Evolutionary conservation across 2,113 vertebrate species (phyloP).

Genomic region (Vulpes lagopus): DNA sequence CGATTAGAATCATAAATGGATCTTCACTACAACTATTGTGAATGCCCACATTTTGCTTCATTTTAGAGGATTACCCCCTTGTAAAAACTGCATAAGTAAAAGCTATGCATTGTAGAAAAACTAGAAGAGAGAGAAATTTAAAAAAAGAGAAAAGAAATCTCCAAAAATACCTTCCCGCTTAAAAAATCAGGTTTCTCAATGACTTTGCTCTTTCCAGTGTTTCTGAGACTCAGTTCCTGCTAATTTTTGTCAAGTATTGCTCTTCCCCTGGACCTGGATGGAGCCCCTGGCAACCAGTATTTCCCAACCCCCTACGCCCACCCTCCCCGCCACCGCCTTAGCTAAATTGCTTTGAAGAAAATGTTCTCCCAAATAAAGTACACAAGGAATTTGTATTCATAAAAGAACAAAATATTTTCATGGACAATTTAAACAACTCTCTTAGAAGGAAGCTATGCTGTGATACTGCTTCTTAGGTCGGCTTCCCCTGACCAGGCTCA

Average conservation of each 20-base stretch:
- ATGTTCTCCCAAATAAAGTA: background rate
- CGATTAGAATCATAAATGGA: background rate
- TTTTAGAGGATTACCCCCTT: background rate
- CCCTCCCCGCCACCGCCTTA: background rate
- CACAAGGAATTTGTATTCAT: background rate
- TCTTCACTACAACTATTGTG: background rate
- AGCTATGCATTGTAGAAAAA: background rate
- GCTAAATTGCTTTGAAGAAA: background rate
- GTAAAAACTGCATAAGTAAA: background rate
- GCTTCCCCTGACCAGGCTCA: background rate
- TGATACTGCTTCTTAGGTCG: background rate
- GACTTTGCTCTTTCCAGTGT: background rate
- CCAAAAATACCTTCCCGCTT: background rate
- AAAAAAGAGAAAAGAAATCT: background rate
- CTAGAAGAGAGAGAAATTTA: background rate
- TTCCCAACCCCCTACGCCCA: background rate
- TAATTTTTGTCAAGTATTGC: background rate
- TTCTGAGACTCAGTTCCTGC: background rate
- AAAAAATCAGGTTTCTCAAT: background rate
- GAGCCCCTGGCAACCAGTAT: background rate
- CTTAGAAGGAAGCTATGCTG: background rate
- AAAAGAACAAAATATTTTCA: background rate
- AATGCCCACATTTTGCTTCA: background rate
- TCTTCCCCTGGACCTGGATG: background rate
- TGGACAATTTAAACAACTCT: background rate